A percentile compares a stretch with the other conserved stretches of the same genome.
phyloP scores from a whole-genome alignment of 2,113 vertebrate species.

The Cyanoramphus novaezelandiae region DNA sequence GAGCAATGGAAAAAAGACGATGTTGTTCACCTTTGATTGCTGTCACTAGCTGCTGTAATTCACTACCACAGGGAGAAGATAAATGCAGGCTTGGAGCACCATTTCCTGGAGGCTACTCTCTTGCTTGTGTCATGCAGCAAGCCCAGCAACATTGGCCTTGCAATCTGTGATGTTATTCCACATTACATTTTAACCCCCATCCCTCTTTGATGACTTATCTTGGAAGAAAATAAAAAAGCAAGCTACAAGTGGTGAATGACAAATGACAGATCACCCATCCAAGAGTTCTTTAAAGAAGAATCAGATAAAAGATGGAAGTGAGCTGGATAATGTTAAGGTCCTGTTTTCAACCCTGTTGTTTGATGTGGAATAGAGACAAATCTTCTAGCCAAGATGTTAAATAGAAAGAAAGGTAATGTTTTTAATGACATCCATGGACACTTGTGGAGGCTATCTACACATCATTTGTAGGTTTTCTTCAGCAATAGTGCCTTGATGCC shows the following conservation, averaged over 20 bases:
- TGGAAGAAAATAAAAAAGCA: conserved; percentile 27
- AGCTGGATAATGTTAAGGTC: neutral
- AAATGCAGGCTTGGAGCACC: neutral
- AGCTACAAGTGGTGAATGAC: neutral
- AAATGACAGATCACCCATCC: neutral
- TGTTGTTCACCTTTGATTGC: neutral
- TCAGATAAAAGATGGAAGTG: conserved; percentile 25
- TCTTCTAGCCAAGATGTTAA: neutral
- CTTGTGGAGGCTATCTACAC: neutral
- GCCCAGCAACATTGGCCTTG: neutral
- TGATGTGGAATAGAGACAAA: neutral
- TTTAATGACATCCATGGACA: neutral
- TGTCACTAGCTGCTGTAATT: neutral
- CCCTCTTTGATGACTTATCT: neutral
- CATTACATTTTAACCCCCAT: neutral
- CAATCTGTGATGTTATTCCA: neutral
- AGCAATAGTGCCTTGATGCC: neutral
- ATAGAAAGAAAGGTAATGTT: neutral
- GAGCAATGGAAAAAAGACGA: neutral
- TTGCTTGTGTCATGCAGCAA: neutral
- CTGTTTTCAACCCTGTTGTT: neutral
- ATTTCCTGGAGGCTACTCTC: neutral
- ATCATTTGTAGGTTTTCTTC: neutral
- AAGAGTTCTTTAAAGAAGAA: conserved; percentile 23
- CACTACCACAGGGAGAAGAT: neutral